Evolutionary conservation across 2,888 invertebrate species (phyloP).

Genomic region (Stegophylla sp.): DNA sequence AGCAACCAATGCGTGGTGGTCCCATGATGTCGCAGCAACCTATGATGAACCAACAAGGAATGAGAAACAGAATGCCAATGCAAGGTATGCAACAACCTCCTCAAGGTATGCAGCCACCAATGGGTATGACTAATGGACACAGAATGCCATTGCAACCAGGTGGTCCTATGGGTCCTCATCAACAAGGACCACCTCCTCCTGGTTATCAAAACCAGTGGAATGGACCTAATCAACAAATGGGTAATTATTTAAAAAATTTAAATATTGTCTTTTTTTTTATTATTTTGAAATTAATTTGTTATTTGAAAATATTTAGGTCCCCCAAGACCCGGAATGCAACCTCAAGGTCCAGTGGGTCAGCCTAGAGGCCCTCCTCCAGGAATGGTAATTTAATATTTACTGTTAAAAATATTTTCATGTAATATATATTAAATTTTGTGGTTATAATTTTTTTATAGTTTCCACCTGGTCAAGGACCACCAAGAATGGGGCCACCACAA

Average conservation of each 20-base stretch:
- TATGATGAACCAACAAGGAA: conserved; percentile 63
- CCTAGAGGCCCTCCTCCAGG: conserved; percentile 67
- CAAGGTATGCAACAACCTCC: conserved; percentile 68
- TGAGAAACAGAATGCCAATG: conserved; percentile 68
- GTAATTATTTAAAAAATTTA: conserved; percentile 55
- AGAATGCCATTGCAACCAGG: conserved; percentile 65
- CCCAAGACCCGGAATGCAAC: conserved; percentile 70
- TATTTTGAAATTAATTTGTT: background rate
- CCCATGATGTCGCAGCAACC: conserved; percentile 63
- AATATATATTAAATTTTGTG: background rate
- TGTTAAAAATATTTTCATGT: background rate
- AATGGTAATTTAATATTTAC: conserved; percentile 62
- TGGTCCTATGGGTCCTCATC: conserved; percentile 65
- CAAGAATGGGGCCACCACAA: conserved; percentile 66
- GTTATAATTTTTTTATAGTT: conserved; percentile 28
- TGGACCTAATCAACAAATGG: conserved; percentile 69
- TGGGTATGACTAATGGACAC: conserved; percentile 58
- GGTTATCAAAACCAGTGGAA: conserved; percentile 72
- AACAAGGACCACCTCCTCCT: conserved; percentile 65
- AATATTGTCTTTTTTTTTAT: background rate
- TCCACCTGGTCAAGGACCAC: conserved; percentile 68
- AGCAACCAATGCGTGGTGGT: conserved; percentile 68
- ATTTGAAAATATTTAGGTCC: conserved; percentile 46
- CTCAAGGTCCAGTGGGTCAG: conserved; percentile 68
- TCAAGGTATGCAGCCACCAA: conserved; percentile 68